Base-by-base conservation (phyloP, 2,797 vertebrate genomes). In the Staurois parvus region DNA sequence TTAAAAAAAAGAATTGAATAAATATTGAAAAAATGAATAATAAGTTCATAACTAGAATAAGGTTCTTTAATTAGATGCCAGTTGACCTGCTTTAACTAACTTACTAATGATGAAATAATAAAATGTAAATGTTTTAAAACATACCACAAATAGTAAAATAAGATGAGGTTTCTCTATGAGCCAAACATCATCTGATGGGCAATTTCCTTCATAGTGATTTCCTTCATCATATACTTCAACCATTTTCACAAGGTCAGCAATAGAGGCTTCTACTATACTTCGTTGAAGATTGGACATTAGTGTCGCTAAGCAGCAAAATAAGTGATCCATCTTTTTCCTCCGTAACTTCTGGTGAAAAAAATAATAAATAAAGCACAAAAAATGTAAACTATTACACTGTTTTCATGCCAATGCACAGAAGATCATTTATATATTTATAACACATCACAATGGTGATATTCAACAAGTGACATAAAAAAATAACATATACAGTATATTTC, bases 121-220 rank as follows among this genome's bases (percentile, higher is more conserved):
- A 64, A 66, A 42, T 19, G 12, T 72, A 29, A 73, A 75, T 29
- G 2, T 56, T 28, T 24, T 76, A 42, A 85, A 90, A 87, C 29
- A 24, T 78, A 89, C 52, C 68, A 84, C 37, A 62, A 76, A 88
- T 32, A 91, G 88, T 82, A 88, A 90, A 90, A 88, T 79, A 82
- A 89, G 69, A 88, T 70, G 26, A 82, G 79, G 21, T 88, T 89
- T 89, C 83, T 88, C 26, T 80, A 74, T 80, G 81, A 79, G 88
- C n/a, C 40, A 72, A 75, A 91, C 5, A 45, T 82, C 87, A 88
- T 84, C 72, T 83, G 40, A 26, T 74, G 5, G 69, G 80, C 89
- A 87, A 88, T 89, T 77, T 45, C 76, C 80, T 34, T 68, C 72
- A 74, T 89, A 85, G 30, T 78, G 40, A 59, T 88, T 90, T 83